These are phyloP conservation scores for Drosophila baimaii DNA, from an alignment of 1,140 invertebrate genomes.

Conservation along the genomic window DNA sequence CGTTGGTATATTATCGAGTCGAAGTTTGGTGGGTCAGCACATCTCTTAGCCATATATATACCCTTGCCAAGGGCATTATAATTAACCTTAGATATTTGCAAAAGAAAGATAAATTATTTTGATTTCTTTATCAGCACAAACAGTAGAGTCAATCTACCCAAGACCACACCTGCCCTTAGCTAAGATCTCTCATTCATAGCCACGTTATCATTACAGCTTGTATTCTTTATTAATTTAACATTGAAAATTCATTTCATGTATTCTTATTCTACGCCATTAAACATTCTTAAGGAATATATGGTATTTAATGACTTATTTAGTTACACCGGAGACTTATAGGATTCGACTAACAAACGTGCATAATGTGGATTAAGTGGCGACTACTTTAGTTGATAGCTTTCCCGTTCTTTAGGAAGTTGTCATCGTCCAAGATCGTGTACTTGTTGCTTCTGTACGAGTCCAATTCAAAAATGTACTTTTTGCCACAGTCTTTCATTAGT, in stretches of 20 bases:
- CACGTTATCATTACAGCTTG: neutral
- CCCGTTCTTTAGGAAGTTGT: constrained; percentile 85
- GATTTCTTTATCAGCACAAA: neutral
- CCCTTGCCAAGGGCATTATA: too few species aligned
- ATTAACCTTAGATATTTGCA: too few species aligned
- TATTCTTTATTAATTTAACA: constrained; percentile 2
- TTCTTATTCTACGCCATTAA: constrained; percentile 1
- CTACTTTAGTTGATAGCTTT: neutral
- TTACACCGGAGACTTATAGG: neutral
- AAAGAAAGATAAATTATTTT: too few species aligned
- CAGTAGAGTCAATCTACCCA: neutral
- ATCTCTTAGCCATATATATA: too few species aligned
- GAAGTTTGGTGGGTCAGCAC: too few species aligned
- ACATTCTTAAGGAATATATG: neutral
- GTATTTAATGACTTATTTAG: constrained; percentile 8
- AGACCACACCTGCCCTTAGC: neutral
- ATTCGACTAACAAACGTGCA: constrained; percentile 17
- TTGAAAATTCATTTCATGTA: neutral
- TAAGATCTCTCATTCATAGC: neutral
- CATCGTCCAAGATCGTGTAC: constrained; percentile 88
- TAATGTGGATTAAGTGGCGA: neutral
- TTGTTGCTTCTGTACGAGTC: constrained; percentile 87
- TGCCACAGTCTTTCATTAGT: constrained; percentile 89
- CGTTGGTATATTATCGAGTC: too few species aligned
- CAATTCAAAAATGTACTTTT: constrained; percentile 87